These are phyloP conservation scores for Allophyes oxyacanthae DNA, from an alignment of 2,888 invertebrate genomes.

Conservation along the genomic window DNA sequence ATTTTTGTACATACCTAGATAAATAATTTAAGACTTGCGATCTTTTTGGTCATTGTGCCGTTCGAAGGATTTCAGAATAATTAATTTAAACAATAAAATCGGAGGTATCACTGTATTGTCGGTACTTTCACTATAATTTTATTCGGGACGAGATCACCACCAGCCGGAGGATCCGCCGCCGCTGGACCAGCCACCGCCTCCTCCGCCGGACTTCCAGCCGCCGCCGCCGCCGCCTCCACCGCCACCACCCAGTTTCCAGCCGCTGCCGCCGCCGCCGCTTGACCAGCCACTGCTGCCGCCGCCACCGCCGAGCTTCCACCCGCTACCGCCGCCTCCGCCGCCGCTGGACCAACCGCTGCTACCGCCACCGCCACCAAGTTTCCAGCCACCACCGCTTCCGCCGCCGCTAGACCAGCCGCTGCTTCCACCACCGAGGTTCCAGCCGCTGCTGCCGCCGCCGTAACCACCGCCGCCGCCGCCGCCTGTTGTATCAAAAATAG, in stretches of 20 bases:
- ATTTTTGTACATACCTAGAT: too few species aligned
- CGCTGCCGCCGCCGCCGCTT: constrained; percentile 62
- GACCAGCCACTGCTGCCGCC: constrained; percentile 46
- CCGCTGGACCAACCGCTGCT: constrained; percentile 56
- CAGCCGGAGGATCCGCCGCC: constrained; percentile 69
- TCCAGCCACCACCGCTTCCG: constrained; percentile 54
- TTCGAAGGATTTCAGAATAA: constrained; percentile 9
- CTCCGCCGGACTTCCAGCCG: constrained; percentile 52
- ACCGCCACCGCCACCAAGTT: constrained; percentile 41
- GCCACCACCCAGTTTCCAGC: constrained; percentile 68
- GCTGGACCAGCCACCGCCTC: constrained; percentile 54
- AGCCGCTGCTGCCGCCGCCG: constrained; percentile 48
- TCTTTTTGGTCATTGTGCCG: neutral
- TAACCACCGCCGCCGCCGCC: constrained; percentile 52
- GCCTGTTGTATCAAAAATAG: constrained; percentile 38
- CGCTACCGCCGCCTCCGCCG: constrained; percentile 66
- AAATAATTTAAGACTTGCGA: too few species aligned
- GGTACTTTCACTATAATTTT: constrained; percentile 63
- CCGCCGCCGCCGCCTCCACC: constrained; percentile 52
- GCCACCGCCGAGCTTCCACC: constrained; percentile 33
- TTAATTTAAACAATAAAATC: constrained; percentile 51
- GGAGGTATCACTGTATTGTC: constrained; percentile 78
- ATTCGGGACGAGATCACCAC: constrained; percentile 71
- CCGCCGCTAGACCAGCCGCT: constrained; percentile 62
- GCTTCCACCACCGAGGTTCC: constrained; percentile 22